Base-by-base conservation (phyloP, 2,888 invertebrate species). In the Tetragnatha montana region DNA sequence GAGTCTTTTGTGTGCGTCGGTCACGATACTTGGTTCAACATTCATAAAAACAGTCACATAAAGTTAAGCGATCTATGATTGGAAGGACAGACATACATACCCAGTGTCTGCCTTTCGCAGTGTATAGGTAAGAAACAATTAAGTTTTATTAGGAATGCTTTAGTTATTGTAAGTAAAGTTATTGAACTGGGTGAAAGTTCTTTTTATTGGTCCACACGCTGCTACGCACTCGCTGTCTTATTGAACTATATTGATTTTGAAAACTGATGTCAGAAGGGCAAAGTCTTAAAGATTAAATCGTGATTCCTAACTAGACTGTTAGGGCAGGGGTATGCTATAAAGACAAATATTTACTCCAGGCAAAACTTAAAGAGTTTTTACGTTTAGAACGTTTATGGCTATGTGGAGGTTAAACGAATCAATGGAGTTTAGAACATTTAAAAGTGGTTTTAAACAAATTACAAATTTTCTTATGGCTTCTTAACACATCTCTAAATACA, bases 1-100 rank as follows among this genome's bases (percentile, higher is more conserved):
- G 49, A 50, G 22, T 21, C 22, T 51, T 81, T 82, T 82, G 82
- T 82, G 19, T 82, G n/a, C 51, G 51, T 73, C 73, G 49, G 82
- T 74, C 74, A 74, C 82, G 82, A 74, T 60, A 60, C 74, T 50
- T 21, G 12, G 71, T 70, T 81, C 70, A 49, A 49, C 81, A 70
- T 69, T 81, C 81, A 81, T 47, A 60, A 49, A 71, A 71, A 51
- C 60, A 60, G 60, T 60, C 60, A 60, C 60, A 60, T 60, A 60
- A 60, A 60, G 60, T 60, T 60, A 17, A 60, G 60, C 60, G 60
- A 60, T 60, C 60, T 60, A 4, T 10, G 60, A 60, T 60, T 60
- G 60, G 60, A 60, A 60, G 60, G 60, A 60, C 60, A 60, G 60
- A 60, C 60, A 10, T 17, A 60, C 60, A 60, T 60, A 60, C 60